A percentile compares a stretch with the other conserved stretches of the same genome.
These are phyloP conservation scores for Salminus brasiliensis DNA, from an alignment of 2,113 vertebrate species.

Conservation along the genomic window DNA sequence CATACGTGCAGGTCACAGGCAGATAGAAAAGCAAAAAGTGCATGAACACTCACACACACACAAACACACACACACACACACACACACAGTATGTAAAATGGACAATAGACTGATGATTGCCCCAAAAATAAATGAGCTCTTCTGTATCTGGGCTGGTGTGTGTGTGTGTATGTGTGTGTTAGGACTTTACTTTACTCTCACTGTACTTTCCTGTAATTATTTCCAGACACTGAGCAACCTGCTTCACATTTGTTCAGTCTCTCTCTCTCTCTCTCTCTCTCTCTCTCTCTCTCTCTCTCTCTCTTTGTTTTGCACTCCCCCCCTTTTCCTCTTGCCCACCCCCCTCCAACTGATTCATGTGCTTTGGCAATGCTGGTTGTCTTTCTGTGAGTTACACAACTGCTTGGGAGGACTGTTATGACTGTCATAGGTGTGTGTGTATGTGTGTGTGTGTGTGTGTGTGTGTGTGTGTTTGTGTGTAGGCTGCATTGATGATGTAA, in stretches of 20 bases:
- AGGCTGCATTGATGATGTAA: constrained; percentile 17
- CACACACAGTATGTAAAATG: not conserved
- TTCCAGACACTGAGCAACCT: constrained; percentile 26
- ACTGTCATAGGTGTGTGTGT: not conserved
- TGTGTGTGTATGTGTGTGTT: constrained; percentile 28
- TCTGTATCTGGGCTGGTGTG: constrained; percentile 13
- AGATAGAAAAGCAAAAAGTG: not conserved
- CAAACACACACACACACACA: not conserved
- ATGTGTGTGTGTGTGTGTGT: not conserved
- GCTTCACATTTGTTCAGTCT: not conserved
- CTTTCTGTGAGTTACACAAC: constrained; percentile 2
- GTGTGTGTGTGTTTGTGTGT: not conserved
- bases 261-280: not conserved
- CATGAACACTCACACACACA: not conserved
- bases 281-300: not conserved
- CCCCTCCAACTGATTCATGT: constrained; percentile 9
- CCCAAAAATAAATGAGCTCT: not conserved
- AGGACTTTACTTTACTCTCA: constrained; percentile 19
- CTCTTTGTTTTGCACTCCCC: not conserved
- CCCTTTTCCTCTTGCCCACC: not conserved
- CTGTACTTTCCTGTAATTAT: constrained; percentile 34
- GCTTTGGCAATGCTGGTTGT: not conserved
- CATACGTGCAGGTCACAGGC: not conserved
- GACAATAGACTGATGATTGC: not conserved
- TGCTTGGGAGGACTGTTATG: not conserved